These are phyloP conservation scores for Steinernema hermaphroditum DNA, from an alignment of 2,888 invertebrate species.

Conservation along the genomic window DNA sequence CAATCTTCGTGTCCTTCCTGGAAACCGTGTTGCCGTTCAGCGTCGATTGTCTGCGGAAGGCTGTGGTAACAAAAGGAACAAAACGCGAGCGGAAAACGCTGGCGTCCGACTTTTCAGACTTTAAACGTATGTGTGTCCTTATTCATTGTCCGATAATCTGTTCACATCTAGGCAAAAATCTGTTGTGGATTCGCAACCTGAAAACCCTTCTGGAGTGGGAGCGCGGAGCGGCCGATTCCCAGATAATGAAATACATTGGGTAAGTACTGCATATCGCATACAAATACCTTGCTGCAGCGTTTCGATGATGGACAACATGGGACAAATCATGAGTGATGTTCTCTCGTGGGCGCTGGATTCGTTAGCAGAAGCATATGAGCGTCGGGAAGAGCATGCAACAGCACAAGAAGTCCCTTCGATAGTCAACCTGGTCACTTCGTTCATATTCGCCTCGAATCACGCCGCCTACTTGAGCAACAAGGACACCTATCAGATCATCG, in stretches of 20 bases:
- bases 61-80: background rate
- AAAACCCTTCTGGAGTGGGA: constrained; percentile 3
- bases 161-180: background rate
- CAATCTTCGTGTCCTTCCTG: background rate
- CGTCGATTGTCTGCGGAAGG: background rate
- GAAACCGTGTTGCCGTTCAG: background rate
- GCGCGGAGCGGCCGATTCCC: background rate
- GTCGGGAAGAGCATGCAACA: background rate
- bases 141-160: no score
- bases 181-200: background rate
- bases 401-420: background rate
- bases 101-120: background rate
- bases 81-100: background rate
- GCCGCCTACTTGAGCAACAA: background rate
- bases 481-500: background rate
- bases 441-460: background rate
- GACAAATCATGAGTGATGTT: background rate
- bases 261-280: background rate
- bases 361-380: background rate
- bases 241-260: constrained; percentile 2
- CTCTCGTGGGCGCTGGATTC: background rate
- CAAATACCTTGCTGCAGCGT: background rate
- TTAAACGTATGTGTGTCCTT: background rate
- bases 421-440: background rate
- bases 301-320: background rate